These are phyloP conservation scores for Brachymystax lenok DNA, from an alignment of 2,797 vertebrate genomes.

Conservation along the genomic window DNA sequence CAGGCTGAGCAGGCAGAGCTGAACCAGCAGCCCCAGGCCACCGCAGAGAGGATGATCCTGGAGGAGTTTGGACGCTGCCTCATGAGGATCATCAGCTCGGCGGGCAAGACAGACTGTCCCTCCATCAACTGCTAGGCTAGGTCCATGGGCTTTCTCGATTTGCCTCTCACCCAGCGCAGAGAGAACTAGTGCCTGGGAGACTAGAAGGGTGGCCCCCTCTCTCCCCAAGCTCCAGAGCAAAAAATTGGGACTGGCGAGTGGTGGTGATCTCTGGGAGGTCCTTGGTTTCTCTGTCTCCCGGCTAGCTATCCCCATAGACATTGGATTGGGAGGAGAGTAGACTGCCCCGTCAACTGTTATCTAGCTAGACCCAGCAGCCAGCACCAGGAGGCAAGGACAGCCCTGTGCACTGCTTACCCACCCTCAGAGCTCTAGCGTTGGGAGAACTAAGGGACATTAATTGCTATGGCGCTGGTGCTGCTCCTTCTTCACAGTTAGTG, in stretches of 20 bases:
- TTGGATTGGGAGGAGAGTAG: background rate
- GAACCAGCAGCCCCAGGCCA: conserved; percentile 83
- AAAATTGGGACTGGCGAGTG: background rate
- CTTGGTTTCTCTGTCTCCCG: background rate
- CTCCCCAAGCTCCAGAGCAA: background rate
- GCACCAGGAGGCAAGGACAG: background rate
- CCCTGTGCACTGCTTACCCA: background rate
- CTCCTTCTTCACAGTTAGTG: background rate
- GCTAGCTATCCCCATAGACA: background rate
- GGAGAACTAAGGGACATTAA: conserved; percentile 36
- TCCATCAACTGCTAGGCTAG: conserved; percentile 88
- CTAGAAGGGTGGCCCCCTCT: background rate
- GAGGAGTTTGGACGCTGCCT: conserved; percentile 98
- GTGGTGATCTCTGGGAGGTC: background rate
- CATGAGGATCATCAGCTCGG: conserved; percentile 95
- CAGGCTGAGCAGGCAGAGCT: conserved; percentile 91
- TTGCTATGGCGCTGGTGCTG: background rate
- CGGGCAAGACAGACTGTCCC: conserved; percentile 91
- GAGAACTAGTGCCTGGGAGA: background rate
- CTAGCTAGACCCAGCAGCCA: background rate
- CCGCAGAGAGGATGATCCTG: conserved; percentile 90
- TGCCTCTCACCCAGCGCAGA: conserved; percentile 1
- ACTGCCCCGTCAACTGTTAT: background rate
- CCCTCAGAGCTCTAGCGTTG: background rate
- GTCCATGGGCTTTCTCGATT: background rate